Base-by-base conservation (phyloP, 2,797 vertebrate species). In the Cephalopachus bancanus region DNA sequence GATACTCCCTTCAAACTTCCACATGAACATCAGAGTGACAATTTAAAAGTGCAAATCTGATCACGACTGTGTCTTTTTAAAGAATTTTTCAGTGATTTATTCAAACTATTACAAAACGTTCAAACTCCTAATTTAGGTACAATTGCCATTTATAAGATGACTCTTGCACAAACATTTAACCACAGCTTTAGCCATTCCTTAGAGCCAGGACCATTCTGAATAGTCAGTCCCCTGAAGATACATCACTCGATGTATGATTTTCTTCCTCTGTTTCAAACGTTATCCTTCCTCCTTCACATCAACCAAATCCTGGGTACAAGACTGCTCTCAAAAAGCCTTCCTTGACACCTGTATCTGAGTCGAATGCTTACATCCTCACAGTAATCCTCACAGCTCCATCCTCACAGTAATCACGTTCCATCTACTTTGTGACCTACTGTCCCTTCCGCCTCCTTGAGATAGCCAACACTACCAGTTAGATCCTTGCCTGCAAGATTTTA, bases 21-120 rank as follows among this genome's bases (percentile, higher is more conserved):
- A 79, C 22, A 60, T 78, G 65, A 3, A 49, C 79, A 60, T 26
- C 72, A 72, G n/a, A 89, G 24, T 67, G 51, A 69, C n/a, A 51
- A 84, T 74, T 93, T 79, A 65, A 89, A 91, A n/a, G 49, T 91
- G 16, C 30, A 91, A 91, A 88, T 17, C 30, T 84, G 16, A 83
- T 74, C 33, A 60, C 67, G 49, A 71, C 3, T 79, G n/a, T 83
- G 24, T 8, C 3, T 67, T 62, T 11, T 80, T 89, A 67, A 44
- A 60, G 83, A 88, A 17, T n/a, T 84, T 84, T 67, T 65, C 26
- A 79, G 28, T 44, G 30, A 89, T 65, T 84, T 78, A 92, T n/a
- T 71, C 20, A 84, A 67, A n/a, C 5, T 10, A 20, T 74, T 65
- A 92, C 37, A 79, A 84, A 62, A 59, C 5, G 16, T 74, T 92